Base-by-base conservation (phyloP, 2,113 vertebrate species). In the Dendropsophus ebraccatus region DNA sequence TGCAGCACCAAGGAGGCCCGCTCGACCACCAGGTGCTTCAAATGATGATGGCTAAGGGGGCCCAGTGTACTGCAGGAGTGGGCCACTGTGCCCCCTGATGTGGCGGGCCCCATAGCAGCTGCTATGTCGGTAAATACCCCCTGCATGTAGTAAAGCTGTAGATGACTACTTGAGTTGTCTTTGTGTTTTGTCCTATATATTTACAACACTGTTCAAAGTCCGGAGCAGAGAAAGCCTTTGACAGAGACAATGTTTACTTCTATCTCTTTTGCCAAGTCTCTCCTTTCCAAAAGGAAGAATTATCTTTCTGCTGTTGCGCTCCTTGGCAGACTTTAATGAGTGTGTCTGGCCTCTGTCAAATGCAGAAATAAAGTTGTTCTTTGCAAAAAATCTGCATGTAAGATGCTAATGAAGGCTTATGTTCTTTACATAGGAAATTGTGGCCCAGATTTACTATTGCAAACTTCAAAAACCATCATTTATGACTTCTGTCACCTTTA, bases 231-330 rank as follows among this genome's bases (percentile, higher is more conserved):
- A 90, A 91, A 89, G 90, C 90, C 91, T 91, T 89, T 89, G 89
- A 88, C 90, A 85, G 89, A 50, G 81, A 70, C 3, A 78, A 88
- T 92, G 91, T 91, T 92, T 91, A 91, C 69, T 88, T 87, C 5
- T 90, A 10, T 32, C 52, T 82, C 21, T 0, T 90, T 91, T 91
- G 91, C 91, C 92, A 91, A 10, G 79, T 87, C 84, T 89, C 89
- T 90, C 79, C 86, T 89, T 82, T 90, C 91, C 56, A 11, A 0
- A 77, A 81, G 88, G 87, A 91, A 91, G 91, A 93, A 91, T 91
- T 91, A 91, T 92, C 90, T 92, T 86, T 90, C 90, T 91, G 91
- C 90, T 90, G 89, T 93, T 92, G 91, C 88, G 90, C 90, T 41
- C 89, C 86, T 89, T 91, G 92, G 91, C 91, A 88, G 90, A 82